Percentiles rank a stretch among this genome's conserved stretches.
These are phyloP conservation scores for Pegea sp. DNA, from an alignment of 23 tunicate genomes.

Conservation along the genomic window DNA sequence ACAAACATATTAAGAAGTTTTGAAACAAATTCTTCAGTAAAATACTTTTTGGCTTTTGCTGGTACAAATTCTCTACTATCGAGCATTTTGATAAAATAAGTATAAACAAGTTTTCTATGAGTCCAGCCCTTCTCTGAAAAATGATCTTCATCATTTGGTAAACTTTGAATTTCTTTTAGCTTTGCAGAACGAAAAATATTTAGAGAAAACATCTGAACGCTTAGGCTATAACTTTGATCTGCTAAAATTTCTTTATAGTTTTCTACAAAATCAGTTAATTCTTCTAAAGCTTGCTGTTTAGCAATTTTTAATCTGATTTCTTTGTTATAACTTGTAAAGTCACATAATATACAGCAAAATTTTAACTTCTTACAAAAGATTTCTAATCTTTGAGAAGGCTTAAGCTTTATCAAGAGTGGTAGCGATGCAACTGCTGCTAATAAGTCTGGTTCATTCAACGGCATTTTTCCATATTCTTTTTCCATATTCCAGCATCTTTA, in stretches of 20 bases:
- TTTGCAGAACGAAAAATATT: conserved; percentile 42
- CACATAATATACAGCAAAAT: conserved; percentile 30
- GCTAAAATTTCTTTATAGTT: conserved; percentile 40
- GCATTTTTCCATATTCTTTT: too few relatives aligned
- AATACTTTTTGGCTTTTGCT: conserved; percentile 57
- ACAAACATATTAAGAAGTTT: conserved; percentile 28
- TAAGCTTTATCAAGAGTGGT: conserved; percentile 7
- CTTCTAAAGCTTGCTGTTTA: conserved; percentile 32
- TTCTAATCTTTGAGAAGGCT: conserved; percentile 34
- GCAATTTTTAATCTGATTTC: conserved; percentile 33
- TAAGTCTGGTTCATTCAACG: too few relatives aligned
- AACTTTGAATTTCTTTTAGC: conserved; percentile 12
- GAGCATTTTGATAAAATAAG: conserved; percentile 48
- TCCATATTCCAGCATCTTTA: too few relatives aligned
- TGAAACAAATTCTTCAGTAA: conserved; percentile 33
- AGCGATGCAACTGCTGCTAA: conserved; percentile 4
- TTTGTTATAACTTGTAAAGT: conserved; percentile 6
- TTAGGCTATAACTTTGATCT: conserved; percentile 54
- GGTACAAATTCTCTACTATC: conserved; percentile 74
- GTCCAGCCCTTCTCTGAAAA: conserved; percentile 43
- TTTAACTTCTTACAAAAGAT: conserved; percentile 42
- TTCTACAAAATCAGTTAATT: conserved; percentile 44
- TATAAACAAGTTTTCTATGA: conserved; percentile 60
- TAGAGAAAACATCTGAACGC: conserved; percentile 25
- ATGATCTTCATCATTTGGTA: conserved; percentile 78